These are phyloP conservation scores for Aphelenchoides avenae DNA, from an alignment of 1,140 invertebrate species.

Conservation along the genomic window DNA sequence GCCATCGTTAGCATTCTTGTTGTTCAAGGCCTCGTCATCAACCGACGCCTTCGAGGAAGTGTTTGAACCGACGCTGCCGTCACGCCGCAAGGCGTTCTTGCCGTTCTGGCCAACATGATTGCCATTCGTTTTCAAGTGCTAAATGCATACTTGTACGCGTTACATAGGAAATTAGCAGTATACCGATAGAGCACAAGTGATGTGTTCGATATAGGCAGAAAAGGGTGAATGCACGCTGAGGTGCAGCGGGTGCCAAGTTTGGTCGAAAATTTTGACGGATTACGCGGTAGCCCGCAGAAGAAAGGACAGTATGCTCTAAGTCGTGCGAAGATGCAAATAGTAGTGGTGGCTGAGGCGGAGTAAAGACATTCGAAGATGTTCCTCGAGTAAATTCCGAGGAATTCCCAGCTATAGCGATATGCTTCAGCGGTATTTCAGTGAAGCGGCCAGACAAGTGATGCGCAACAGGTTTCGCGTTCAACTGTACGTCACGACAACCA, in stretches of 20 bases:
- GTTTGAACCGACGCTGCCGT: slow-evolving; percentile 17
- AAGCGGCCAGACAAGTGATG: too few species aligned
- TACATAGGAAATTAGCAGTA: slow-evolving; percentile 11
- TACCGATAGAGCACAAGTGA: slow-evolving; percentile 33
- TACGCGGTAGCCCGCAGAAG: too few species aligned
- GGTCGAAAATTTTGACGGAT: slow-evolving; percentile 47
- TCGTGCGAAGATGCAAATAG: too few species aligned
- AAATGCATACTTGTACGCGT: neutral
- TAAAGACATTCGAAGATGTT: too few species aligned
- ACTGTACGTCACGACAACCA: too few species aligned
- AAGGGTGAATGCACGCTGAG: slow-evolving; percentile 50
- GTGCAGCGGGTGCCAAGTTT: slow-evolving; percentile 26
- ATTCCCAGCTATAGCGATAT: too few species aligned
- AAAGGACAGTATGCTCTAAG: too few species aligned
- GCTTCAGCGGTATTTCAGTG: too few species aligned
- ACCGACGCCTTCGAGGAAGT: slow-evolving; percentile 34
- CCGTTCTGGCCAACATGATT: neutral
- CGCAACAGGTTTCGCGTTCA: too few species aligned
- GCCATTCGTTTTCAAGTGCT: slow-evolving; percentile 3
- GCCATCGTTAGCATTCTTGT: slow-evolving; percentile 5
- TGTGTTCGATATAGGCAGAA: slow-evolving; percentile 50
- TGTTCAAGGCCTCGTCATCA: slow-evolving; percentile 22
- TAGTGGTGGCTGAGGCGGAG: too few species aligned
- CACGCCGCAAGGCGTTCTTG: neutral
- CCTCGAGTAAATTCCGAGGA: too few species aligned